Conservation (phyloP, 2,797 vertebrate species). For the Pelodytes ibericus region DNA sequence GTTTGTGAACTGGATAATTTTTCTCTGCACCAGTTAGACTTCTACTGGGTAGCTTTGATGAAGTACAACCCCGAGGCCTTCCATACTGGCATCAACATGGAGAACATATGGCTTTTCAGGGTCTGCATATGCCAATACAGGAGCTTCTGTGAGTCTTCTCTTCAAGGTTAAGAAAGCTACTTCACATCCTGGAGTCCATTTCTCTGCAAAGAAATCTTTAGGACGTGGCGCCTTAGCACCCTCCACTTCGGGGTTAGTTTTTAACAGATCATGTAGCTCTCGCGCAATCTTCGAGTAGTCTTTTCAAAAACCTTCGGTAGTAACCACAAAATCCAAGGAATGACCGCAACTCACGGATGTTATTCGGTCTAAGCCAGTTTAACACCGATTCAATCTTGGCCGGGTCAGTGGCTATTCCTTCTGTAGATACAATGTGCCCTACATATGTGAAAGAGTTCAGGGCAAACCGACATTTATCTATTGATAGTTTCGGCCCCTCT, state of each 20-base stretch:
- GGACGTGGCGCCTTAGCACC: neutral
- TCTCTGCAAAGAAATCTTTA: neutral
- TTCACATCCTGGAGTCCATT: neutral
- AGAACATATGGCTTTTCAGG: neutral
- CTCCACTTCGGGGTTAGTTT: too few species aligned
- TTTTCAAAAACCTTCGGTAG: neutral
- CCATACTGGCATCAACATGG: too few species aligned
- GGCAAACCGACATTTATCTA: too few species aligned
- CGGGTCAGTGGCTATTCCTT: neutral
- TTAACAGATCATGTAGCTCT: neutral
- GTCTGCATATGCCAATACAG: neutral
- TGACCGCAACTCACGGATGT: neutral
- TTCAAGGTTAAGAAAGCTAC: neutral
- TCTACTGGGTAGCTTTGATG: neutral
- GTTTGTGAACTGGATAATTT: neutral
- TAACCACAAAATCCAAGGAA: neutral
- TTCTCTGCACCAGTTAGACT: neutral
- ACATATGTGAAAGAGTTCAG: too few species aligned
- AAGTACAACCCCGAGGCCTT: neutral
- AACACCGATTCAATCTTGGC: neutral
- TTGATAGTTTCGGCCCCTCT: too few species aligned
- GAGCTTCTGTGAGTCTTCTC: neutral
- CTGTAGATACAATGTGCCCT: neutral
- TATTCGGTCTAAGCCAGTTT: neutral
- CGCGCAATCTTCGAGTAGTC: neutral